Percentiles rank a stretch among this genome's conserved stretches.
Conservation (phyloP, 2,888 invertebrate species). For the Sepiola atlantica region DNA sequence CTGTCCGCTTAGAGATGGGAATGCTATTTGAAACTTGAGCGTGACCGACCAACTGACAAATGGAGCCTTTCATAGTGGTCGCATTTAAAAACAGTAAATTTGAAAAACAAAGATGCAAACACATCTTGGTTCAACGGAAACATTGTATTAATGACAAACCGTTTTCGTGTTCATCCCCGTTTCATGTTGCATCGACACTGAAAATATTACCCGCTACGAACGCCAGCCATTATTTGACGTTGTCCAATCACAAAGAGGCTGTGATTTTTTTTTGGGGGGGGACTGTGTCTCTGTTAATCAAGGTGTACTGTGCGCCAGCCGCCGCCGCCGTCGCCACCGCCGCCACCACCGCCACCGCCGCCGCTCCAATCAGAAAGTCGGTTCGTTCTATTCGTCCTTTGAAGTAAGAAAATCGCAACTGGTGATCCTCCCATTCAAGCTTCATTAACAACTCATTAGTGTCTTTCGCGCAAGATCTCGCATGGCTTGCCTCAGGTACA, state of each 20-base stretch:
- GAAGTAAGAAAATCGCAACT: neutral
- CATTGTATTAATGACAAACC: no score
- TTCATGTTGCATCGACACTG: no score
- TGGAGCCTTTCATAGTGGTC: no score
- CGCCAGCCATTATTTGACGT: neutral
- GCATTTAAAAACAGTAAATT: no score
- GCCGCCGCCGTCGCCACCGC: no score
- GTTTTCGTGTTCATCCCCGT: no score
- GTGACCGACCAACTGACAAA: no score
- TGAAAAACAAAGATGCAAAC: no score
- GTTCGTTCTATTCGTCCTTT: neutral
- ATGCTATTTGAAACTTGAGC: no score
- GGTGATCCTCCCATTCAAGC: neutral
- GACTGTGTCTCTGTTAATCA: neutral
- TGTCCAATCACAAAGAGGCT: neutral
- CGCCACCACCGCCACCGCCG: no score
- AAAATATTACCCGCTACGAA: neutral
- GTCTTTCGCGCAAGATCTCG: neutral
- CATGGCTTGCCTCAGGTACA: neutral
- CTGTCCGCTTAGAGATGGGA: no score
- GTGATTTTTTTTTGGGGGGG: neutral
- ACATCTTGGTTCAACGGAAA: no score
- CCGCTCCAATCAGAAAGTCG: neutral
- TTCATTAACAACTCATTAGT: neutral
- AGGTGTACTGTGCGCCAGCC: neutral